These are phyloP conservation scores for Eucriotettix oculatus DNA, from an alignment of 2,888 invertebrate species.

Conservation along the genomic window DNA sequence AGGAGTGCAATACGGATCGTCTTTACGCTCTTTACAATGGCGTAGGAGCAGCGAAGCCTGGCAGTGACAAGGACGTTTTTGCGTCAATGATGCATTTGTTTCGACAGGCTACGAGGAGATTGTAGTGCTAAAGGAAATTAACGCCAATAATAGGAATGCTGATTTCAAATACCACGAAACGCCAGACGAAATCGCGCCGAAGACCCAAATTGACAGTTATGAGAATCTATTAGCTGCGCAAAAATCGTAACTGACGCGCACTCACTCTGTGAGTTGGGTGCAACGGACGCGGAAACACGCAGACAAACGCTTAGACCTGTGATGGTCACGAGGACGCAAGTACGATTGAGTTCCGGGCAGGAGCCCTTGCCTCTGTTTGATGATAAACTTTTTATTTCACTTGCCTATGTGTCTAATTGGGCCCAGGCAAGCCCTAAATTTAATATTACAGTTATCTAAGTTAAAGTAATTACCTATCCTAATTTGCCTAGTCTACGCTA, in stretches of 20 bases:
- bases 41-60: not conserved
- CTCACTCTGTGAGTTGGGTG: constrained; percentile 10
- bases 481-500: no score
- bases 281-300: constrained; percentile 11
- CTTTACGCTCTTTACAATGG: not conserved
- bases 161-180: not conserved
- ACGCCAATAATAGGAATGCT: not conserved
- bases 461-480: no score
- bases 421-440: no score
- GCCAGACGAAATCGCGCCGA: no score
- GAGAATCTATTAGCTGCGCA: not conserved
- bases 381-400: no score
- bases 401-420: no score
- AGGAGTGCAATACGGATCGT: not conserved
- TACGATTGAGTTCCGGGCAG: no score
- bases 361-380: no score
- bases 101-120: not conserved
- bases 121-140: constrained; percentile 11
- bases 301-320: no score
- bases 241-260: not conserved
- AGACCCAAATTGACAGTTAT: not conserved
- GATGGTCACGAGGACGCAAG: no score
- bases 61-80: not conserved
- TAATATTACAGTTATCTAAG: no score
- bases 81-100: not conserved